Percentiles rank a stretch among this genome's conserved stretches.
Evolutionary conservation across 64 coral and sea anemone species (phyloP).

Genomic region (Montipora capricornis): DNA sequence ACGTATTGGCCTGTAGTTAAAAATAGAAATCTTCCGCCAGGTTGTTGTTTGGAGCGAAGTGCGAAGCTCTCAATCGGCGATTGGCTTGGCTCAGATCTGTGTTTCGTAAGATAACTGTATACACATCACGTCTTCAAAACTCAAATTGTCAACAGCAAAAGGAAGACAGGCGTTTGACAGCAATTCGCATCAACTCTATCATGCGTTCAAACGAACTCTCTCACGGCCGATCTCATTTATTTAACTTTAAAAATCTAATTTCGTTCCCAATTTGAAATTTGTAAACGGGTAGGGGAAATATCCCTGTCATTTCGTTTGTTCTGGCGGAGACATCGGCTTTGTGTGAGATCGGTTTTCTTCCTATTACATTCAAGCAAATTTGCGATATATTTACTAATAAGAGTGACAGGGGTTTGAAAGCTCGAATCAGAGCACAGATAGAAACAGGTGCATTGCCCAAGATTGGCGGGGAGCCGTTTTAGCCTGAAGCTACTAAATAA

Average conservation of each 20-base stretch:
- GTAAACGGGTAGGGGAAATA: slow-evolving; percentile 29
- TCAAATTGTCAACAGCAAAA: neutral
- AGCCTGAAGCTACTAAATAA: slow-evolving; percentile 8
- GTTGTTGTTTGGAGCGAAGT: slow-evolving; percentile 39
- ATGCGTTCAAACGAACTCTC: neutral
- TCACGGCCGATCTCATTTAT: neutral
- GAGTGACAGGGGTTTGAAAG: slow-evolving; percentile 23
- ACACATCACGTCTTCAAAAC: slow-evolving; percentile 19
- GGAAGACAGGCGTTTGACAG: neutral
- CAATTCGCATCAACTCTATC: neutral
- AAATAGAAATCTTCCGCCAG: slow-evolving; percentile 34
- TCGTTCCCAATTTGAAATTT: neutral
- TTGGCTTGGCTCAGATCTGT: slow-evolving; percentile 27
- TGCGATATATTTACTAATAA: neutral
- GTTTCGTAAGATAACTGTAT: slow-evolving; percentile 13
- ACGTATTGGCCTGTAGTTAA: slow-evolving; percentile 32
- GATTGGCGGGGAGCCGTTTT: slow-evolving; percentile 12
- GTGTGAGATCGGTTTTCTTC: slow-evolving; percentile 11
- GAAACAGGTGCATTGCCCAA: slow-evolving; percentile 14
- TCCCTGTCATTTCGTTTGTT: slow-evolving; percentile 31
- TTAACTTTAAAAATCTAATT: slow-evolving; percentile 46
- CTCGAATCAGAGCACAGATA: slow-evolving; percentile 2
- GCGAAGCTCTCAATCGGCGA: neutral
- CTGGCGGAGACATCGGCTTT: neutral
- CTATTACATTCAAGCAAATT: slow-evolving; percentile 21